Base-by-base conservation (phyloP, 30 jellyfish, hydroid and myxozoan species). In the Euphysa ruthae region DNA sequence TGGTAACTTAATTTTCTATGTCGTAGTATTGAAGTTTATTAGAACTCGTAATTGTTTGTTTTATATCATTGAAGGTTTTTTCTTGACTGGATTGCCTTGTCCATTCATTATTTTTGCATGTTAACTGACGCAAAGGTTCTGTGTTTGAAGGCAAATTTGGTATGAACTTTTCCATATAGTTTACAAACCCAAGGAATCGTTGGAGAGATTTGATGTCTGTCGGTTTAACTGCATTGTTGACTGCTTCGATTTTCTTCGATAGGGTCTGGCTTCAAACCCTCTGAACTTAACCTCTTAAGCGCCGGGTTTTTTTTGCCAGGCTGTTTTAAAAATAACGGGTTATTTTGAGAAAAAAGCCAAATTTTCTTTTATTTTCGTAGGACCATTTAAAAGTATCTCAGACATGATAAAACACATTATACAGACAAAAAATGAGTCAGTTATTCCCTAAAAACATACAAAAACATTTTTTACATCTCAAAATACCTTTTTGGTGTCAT, bases 201-300 rank as follows among this genome's bases (percentile, higher is more conserved):
- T 34, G 58, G 75, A 32, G 35, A 26, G 58, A 70, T 51, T 49
- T 43, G 49, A 12, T 71, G 69, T 71, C 46, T 32, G 84, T 29
- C 14, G 82, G 81, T 15, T 50, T 57, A 20, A 32, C 25, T 66
- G 35, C 42, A 21, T 18, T 72, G 16, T 28, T 15, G 27, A 73
- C 51, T 19, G 81, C 76, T 44, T 69, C 28, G 49, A 29, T 33
- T 34, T 71, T 71, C 73, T 58, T 63, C n/a, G n/a, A n/a, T 51
- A 21, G 71, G 81, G 81, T 71, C 81, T 30, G 84, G 84, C 30
- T 31, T 22, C 49, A 71, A 32, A n/a, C 82, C 84, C 51, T 71
- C 72, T 23, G 35, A 19, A 0, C 31, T 55, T 34, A 71, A 22
- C n/a, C n/a, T n/a, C n/a, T n/a, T n/a, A n/a, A n/a, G n/a, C n/a